Conservation (phyloP, 2,113 vertebrate genomes). For the Indicator maculatus region DNA sequence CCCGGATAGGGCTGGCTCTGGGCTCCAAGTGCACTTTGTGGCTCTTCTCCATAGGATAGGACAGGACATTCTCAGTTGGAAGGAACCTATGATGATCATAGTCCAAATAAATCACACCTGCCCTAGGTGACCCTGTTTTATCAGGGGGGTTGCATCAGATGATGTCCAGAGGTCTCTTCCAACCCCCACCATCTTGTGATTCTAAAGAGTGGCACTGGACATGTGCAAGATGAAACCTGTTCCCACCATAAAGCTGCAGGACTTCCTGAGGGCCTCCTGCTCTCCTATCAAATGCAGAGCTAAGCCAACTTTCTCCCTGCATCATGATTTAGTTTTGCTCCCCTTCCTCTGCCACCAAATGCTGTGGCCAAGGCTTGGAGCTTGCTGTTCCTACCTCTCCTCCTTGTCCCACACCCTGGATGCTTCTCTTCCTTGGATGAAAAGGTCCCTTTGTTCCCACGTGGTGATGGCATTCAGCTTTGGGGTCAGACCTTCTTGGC, state of each 20-base stretch:
- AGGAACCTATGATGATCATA: neutral
- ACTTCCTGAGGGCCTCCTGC: neutral
- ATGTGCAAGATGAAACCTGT: neutral
- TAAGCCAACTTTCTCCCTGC: accelerated
- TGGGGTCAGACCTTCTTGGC: neutral
- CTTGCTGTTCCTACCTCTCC: neutral
- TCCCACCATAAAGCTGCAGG: neutral
- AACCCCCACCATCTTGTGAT: no score
- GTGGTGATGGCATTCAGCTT: neutral
- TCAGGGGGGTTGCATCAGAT: no score
- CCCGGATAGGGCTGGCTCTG: no score
- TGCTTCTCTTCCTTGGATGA: neutral
- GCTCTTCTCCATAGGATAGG: neutral
- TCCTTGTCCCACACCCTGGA: neutral
- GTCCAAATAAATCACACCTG: neutral
- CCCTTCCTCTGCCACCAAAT: neutral
- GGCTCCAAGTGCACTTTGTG: no score
- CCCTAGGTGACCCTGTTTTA: no score
- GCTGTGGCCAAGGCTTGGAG: neutral
- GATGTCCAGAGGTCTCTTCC: no score
- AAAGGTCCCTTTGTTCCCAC: slow-evolving; percentile 9
- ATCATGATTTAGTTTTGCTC: neutral
- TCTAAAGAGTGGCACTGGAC: neutral
- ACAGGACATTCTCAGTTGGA: neutral
- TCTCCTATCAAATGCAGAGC: neutral